A percentile compares a stretch with the other conserved stretches of the same genome.
Conservation (phyloP, 1,140 invertebrate genomes). For the Drosophila nikananu region DNA sequence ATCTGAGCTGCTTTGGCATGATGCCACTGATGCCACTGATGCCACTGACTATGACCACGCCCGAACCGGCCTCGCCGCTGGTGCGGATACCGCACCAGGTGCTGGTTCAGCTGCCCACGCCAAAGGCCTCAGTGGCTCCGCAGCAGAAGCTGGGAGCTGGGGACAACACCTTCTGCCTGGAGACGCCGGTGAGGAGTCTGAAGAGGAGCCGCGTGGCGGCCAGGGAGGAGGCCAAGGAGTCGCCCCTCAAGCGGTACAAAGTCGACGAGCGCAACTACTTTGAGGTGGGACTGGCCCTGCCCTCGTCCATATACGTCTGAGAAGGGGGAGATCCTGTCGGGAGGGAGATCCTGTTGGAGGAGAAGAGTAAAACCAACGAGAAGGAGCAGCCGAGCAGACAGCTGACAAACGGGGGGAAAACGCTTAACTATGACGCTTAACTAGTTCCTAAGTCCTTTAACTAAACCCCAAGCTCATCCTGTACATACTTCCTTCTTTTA, state of each 20-base stretch:
- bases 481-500: slow-evolving; percentile 27
- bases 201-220: slow-evolving; percentile 28
- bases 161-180: slow-evolving; percentile 65
- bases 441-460: slow-evolving; percentile 70
- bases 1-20: slow-evolving; percentile 74
- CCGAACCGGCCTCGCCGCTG: slow-evolving; percentile 57
- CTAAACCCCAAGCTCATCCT: slow-evolving; percentile 12
- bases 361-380: not conserved
- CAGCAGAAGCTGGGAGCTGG: not conserved
- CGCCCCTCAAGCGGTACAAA: slow-evolving; percentile 73
- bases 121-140: not conserved
- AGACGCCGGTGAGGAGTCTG: slow-evolving; percentile 59
- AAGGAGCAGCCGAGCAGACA: slow-evolving; percentile 9
- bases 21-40: slow-evolving; percentile 32
- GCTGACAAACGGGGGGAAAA: slow-evolving; percentile 85
- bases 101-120: slow-evolving; percentile 51
- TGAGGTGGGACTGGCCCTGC: slow-evolving; percentile 78
- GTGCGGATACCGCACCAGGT: slow-evolving; percentile 30
- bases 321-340: not conserved
- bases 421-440: slow-evolving; percentile 82
- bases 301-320: slow-evolving; percentile 78
- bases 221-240: slow-evolving; percentile 39
- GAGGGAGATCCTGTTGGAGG: not conserved
- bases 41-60: slow-evolving; percentile 33
- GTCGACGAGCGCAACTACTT: slow-evolving; percentile 76